Percentiles rank a stretch among this genome's conserved stretches.
Evolutionary conservation across 2,888 invertebrate species (phyloP).

Genomic region (Pterobdella sp.): DNA sequence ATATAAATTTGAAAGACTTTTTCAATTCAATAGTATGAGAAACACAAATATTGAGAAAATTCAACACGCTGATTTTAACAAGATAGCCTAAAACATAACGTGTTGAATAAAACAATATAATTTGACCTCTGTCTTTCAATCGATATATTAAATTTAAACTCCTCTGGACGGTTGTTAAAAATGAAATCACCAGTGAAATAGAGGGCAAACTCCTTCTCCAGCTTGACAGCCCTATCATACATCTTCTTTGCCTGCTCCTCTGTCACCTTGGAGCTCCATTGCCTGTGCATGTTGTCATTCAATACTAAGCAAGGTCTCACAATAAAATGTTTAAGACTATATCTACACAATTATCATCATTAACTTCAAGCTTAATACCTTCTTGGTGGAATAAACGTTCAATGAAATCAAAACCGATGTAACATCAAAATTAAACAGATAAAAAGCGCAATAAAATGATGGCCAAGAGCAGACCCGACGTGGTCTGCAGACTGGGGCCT

Average conservation of each 20-base stretch:
- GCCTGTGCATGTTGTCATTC: conserved; percentile 7
- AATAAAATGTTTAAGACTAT: background rate
- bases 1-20: too few species aligned
- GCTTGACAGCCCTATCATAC: conserved; percentile 86
- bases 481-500: conserved; percentile 95
- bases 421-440: background rate
- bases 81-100: too few species aligned
- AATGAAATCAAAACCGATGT: too few species aligned
- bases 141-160: too few species aligned
- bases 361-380: background rate
- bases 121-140: too few species aligned
- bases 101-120: too few species aligned
- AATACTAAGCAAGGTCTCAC: background rate
- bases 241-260: conserved; percentile 97
- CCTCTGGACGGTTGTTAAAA: background rate
- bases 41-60: too few species aligned
- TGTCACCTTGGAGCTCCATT: conserved; percentile 46
- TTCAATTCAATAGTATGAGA: too few species aligned
- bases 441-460: background rate
- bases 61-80: too few species aligned
- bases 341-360: background rate
- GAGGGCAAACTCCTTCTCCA: conserved; percentile 89
- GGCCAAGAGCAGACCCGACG: conserved; percentile 21
- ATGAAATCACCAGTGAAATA: conserved; percentile 45
- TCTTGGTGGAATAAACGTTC: too few species aligned